phyloP scores from a whole-genome alignment of 2,113 vertebrate species.

The cat (Felis catus) region DNA sequence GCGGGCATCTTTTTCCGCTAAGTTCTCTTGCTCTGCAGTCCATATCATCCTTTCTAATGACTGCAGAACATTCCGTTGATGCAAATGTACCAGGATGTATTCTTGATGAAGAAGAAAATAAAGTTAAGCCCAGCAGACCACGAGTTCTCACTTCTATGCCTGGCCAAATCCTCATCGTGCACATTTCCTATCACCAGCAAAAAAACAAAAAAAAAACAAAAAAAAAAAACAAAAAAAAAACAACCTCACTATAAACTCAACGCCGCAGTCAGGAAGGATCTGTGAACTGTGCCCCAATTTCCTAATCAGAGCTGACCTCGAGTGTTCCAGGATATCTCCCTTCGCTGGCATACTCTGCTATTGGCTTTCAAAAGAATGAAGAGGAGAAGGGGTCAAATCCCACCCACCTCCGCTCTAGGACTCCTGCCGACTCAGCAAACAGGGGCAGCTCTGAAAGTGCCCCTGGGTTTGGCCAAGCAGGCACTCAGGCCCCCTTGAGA shows the following conservation, averaged over 20 bases:
- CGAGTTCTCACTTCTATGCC: background rate
- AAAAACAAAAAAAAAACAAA: background rate
- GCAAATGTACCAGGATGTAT: background rate
- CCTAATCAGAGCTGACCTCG: constrained; percentile 41
- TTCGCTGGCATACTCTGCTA: constrained; percentile 40
- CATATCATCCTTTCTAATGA: background rate
- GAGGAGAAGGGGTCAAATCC: constrained; percentile 66
- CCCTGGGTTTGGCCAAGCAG: constrained; percentile 57
- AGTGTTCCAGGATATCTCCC: constrained; percentile 57
- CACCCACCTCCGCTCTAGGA: background rate
- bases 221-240: background rate
- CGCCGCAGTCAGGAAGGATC: constrained; percentile 18
- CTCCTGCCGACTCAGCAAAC: constrained; percentile 80
- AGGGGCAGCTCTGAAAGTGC: constrained; percentile 58
- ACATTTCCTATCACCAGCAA: background rate
- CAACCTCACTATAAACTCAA: background rate
- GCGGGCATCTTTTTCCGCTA: background rate
- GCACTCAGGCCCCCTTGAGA: constrained; percentile 17
- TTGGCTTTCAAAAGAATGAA: constrained; percentile 59
- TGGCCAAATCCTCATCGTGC: background rate
- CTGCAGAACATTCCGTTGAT: background rate
- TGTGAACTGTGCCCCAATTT: constrained; percentile 38
- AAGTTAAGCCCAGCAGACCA: background rate
- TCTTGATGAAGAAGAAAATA: background rate
- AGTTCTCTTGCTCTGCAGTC: background rate